These are phyloP conservation scores for Blastobasis lacticolella DNA, from an alignment of 2,888 invertebrate genomes.

Conservation along the genomic window DNA sequence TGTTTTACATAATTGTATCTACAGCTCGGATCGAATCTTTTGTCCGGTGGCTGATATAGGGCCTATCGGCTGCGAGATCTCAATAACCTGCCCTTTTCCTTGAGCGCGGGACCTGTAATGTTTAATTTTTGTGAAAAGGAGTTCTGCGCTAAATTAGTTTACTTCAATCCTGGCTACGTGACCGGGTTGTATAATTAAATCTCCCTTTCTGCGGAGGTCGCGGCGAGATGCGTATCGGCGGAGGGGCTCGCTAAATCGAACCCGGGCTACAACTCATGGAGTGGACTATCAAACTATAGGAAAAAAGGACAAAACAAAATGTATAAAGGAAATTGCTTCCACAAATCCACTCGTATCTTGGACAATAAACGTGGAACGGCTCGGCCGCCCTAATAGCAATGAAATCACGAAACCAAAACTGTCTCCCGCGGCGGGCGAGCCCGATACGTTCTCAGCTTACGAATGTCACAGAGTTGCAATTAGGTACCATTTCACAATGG, in stretches of 20 bases:
- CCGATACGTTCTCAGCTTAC: conserved; percentile 42
- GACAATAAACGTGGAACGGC: conserved; percentile 69
- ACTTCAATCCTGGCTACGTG: conserved; percentile 56
- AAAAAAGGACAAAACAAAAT: conserved; percentile 74
- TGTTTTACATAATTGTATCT: background rate
- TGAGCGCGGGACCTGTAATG: conserved; percentile 21
- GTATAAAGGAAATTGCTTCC: conserved; percentile 75
- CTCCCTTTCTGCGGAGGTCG: conserved; percentile 41
- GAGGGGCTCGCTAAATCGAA: conserved; percentile 62
- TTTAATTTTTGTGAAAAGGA: conserved; percentile 44
- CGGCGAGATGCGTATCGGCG: conserved; percentile 56
- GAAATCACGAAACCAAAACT: conserved; percentile 74
- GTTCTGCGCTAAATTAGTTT: conserved; percentile 62
- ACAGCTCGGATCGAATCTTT: background rate
- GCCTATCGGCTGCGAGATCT: background rate
- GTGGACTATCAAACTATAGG: conserved; percentile 68
- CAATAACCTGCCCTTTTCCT: conserved; percentile 5
- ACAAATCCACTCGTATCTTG: conserved; percentile 74
- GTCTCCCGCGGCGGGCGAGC: conserved; percentile 50
- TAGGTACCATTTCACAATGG: background rate
- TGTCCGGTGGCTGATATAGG: background rate
- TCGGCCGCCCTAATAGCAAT: conserved; percentile 71
- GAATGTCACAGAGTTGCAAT: conserved; percentile 27
- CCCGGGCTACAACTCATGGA: conserved; percentile 62
- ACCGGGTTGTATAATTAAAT: conserved; percentile 60